phyloP scores from a whole-genome alignment of 2,797 vertebrate species.

The Cyprinella venusta region DNA sequence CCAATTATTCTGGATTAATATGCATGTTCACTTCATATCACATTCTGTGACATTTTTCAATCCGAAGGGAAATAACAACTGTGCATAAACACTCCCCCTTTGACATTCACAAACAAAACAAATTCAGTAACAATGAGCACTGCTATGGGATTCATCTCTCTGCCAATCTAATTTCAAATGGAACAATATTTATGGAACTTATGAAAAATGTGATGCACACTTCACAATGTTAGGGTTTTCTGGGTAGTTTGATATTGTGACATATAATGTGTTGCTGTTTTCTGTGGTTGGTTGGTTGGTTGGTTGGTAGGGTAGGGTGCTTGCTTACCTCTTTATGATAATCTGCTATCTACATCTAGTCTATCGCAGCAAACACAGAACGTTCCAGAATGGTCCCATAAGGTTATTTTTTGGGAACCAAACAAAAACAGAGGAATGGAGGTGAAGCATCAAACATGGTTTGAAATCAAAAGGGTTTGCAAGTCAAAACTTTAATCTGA shows the following conservation, averaged over 20 bases:
- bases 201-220: background rate
- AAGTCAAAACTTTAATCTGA: background rate
- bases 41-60: constrained; percentile 14
- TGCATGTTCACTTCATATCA: background rate
- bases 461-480: background rate
- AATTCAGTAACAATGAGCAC: constrained; percentile 4
- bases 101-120: constrained; percentile 39
- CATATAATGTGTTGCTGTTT: background rate
- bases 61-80: constrained; percentile 27
- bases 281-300: background rate
- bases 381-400: no score
- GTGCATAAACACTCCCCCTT: background rate
- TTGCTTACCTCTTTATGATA: background rate
- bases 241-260: background rate
- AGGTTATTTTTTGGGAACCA: no score
- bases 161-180: background rate
- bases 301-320: background rate
- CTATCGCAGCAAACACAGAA: no score
- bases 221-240: background rate
- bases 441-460: background rate
- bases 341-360: background rate
- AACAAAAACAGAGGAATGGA: background rate
- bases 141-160: constrained; percentile 13
- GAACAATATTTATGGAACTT: background rate
- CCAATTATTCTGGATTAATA: constrained; percentile 14